Base-by-base conservation (phyloP, 2,797 vertebrate genomes). In the Typhlichthys eigenmanni region DNA sequence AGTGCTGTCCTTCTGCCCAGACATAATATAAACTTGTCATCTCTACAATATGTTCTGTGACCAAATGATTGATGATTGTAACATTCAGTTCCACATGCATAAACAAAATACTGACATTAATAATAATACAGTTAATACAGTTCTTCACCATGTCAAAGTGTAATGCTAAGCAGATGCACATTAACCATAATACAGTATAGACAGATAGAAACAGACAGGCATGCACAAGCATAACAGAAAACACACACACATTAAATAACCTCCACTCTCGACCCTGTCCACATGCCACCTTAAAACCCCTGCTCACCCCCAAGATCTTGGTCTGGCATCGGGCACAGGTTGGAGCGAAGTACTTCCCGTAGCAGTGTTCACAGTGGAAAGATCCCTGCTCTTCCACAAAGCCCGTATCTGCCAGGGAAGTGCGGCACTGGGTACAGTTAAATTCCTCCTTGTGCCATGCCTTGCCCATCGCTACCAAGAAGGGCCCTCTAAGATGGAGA, bases 371-470 rank as follows among this genome's bases (percentile, higher is more conserved):
- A 32, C 98, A 99, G 74, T 95, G 97, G 13, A 98, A 92, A 0
- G 80, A 84, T 12, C 95, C 95, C 11, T 93, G 93, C 81, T 99
- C 98, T 85, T 98, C 94, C 83, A 98, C 95, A 64, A 98, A 99
- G 46, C 98, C 98, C 58, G 95, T 90, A 47, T 98, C 95, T 1
- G 95, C 95, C 90, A 99, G 93, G 0, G 95, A 97, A 1, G 89
- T 82, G 66, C 87, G 94, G 91, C 98, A 99, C 68, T 98, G 96
- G 59, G 90, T 88, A 19, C 98, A 99, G 47, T 91, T 97, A 72
- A 99, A 99, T 83, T 99, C 97, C 69, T 99, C 98, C n/a, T 96
- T 95, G 74, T 99, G 98, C 98, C 98, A 99, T 0, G 97, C 97
- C 79, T 95, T 96, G 1, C 96, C 98, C 92, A 98, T 91, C 16